Evolutionary conservation across 2,888 invertebrate genomes (phyloP).

Genomic region (Geophilus truncorum): DNA sequence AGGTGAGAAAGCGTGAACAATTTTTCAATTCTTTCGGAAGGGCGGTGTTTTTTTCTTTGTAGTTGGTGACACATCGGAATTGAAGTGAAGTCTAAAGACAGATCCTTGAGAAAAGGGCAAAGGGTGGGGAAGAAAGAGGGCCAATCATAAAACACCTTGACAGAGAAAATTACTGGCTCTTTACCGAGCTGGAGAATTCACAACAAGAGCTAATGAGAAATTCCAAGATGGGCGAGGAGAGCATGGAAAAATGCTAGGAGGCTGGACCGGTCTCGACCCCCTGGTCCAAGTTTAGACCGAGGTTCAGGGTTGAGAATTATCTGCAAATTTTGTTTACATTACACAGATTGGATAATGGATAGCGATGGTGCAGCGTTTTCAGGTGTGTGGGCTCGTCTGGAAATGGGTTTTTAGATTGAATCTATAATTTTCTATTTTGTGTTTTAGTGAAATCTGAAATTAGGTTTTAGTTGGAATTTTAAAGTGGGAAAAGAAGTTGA

Average conservation of each 20-base stretch:
- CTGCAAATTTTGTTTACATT: background rate
- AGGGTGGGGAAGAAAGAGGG: background rate
- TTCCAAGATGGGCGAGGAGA: background rate
- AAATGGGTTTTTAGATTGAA: too few relatives aligned
- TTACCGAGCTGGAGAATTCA: conserved; percentile 5
- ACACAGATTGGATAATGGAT: too few relatives aligned
- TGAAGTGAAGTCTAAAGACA: background rate
- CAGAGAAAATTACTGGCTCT: conserved; percentile 11
- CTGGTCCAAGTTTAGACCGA: background rate
- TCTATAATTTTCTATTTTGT: too few relatives aligned
- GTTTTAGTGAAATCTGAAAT: too few relatives aligned
- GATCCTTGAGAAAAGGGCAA: background rate
- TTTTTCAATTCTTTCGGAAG: background rate
- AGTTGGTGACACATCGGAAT: background rate
- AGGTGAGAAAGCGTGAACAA: background rate
- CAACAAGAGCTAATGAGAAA: conserved; percentile 20
- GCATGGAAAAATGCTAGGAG: background rate
- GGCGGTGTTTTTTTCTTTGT: background rate
- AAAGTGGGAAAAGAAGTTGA: too few relatives aligned
- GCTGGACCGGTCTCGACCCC: background rate
- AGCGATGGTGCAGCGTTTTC: too few relatives aligned
- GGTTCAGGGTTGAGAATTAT: background rate
- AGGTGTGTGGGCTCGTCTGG: too few relatives aligned
- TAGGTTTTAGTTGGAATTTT: too few relatives aligned
- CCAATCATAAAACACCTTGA: conserved; percentile 20